Percentiles rank a stretch among this genome's conserved stretches.
These are phyloP conservation scores for Corythornis madagascariensis DNA, from an alignment of 2,113 vertebrate species.

Conservation along the genomic window DNA sequence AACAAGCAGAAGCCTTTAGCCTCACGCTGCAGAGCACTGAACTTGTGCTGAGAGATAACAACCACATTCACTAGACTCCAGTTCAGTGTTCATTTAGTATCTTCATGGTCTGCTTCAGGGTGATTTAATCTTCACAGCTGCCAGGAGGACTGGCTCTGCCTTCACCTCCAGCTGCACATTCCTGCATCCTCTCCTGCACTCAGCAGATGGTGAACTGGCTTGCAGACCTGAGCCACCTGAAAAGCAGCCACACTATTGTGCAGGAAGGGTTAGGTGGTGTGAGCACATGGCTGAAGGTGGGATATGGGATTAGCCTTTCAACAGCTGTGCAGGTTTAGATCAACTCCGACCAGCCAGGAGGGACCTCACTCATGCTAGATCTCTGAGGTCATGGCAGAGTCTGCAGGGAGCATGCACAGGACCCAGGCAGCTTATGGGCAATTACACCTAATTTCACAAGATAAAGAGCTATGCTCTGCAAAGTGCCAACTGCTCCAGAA, in stretches of 20 bases:
- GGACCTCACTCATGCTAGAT: background rate
- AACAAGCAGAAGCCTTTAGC: background rate
- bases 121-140: background rate
- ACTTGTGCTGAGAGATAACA: background rate
- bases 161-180: constrained; percentile 1
- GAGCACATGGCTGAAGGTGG: background rate
- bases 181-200: background rate
- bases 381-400: background rate
- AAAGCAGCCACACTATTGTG: background rate
- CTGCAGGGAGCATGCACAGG: background rate
- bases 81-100: background rate
- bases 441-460: background rate
- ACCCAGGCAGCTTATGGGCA: background rate
- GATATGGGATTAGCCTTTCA: background rate
- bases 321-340: background rate
- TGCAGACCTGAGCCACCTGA: background rate
- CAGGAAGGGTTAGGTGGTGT: background rate
- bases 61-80: background rate
- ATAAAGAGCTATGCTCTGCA: background rate
- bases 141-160: accelerated
- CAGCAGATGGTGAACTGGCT: background rate
- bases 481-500: accelerated
- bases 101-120: background rate
- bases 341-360: background rate
- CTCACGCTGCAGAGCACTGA: accelerated